Base-by-base conservation (phyloP, 1,140 invertebrate genomes). In the Heliconius nattereri region DNA sequence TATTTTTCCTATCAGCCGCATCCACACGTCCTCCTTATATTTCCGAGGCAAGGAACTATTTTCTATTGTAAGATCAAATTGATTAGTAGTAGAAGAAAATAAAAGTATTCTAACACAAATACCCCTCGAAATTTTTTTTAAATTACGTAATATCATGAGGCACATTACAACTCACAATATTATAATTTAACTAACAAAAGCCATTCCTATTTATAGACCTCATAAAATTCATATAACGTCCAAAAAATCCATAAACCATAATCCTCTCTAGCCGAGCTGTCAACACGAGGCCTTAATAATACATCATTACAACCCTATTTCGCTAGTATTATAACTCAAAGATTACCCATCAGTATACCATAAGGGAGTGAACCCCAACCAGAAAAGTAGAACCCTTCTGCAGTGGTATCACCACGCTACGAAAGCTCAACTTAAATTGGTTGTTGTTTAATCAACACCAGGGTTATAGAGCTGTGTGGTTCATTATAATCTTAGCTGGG, bases 291-390 rank as follows among this genome's bases (percentile, higher is more conserved):
- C 85, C 77, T 86, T 90, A 90, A 93, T 89, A 91, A 83, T 89
- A 88, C 87, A 85, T 88, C 89, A 91, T 91, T 89, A 90, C 87
- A 85, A 91, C 90, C 91, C 90, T 83, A 91, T 90, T 92, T 85
- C 84, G 85, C 84, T 85, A 83, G 81, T 87, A 87, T 90, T 90
- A 92, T 89, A 92, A 90, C 89, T 90, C 86, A 86, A 91, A 92
- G 91, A 92, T 93, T 92, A 93, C 85, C 90, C 86, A 91, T 92
- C 88, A 89, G 81, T 80, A 75, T 78, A 81, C 81, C 81, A 85
- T 85, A 83, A 88, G 89, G 88, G 89, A 86, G 85, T 83, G 81
- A 60, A 52, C 75, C 85, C 80, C 81, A 73, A 49, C 87, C 85
- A 88, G 83, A 23, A 70, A 73, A 75, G 70, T 70, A 72, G 85